A percentile compares a stretch with the other conserved stretches of the same genome.
Conservation (phyloP, 2,888 invertebrate species). For the Drosophila stalkeri region DNA sequence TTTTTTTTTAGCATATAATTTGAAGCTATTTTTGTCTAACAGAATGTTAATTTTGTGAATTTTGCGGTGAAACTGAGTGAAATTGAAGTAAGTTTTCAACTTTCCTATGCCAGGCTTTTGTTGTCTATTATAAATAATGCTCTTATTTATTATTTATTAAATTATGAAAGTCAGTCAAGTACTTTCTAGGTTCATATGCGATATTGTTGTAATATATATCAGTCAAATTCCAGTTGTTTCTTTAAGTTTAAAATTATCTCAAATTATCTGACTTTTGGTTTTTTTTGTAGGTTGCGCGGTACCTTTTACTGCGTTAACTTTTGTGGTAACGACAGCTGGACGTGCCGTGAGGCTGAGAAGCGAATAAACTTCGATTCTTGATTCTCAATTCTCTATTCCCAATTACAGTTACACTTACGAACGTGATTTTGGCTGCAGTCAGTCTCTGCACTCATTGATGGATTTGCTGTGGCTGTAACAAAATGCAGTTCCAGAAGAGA, state of each 20-base stretch:
- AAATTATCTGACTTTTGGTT: conserved; percentile 30
- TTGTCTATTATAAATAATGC: conserved; percentile 8
- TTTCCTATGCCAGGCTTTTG: conserved; percentile 15
- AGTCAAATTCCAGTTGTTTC: conserved; percentile 5
- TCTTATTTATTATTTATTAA: not conserved
- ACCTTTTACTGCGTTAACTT: conserved; percentile 25
- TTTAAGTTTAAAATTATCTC: conserved; percentile 11
- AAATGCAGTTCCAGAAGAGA: conserved; percentile 30
- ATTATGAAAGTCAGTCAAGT: not conserved
- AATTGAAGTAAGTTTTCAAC: conserved; percentile 35
- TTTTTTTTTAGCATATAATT: conserved; percentile 22
- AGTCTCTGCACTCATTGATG: conserved; percentile 63
- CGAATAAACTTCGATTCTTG: conserved; percentile 46
- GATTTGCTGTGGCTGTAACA: conserved; percentile 48
- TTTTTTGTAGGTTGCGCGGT: conserved; percentile 16
- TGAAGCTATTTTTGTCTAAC: conserved; percentile 18
- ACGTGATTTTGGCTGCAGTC: conserved; percentile 69
- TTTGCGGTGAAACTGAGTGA: conserved; percentile 41
- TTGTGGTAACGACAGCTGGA: conserved; percentile 28
- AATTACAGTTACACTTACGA: conserved; percentile 75
- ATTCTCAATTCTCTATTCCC: conserved; percentile 54
- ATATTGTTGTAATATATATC: not conserved
- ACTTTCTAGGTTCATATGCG: conserved; percentile 3
- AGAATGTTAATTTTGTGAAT: conserved; percentile 21
- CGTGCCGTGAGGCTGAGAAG: conserved; percentile 42